These are phyloP conservation scores for Brachionichthys hirsutus DNA, from an alignment of 2,113 vertebrate genomes.

Conservation along the genomic window DNA sequence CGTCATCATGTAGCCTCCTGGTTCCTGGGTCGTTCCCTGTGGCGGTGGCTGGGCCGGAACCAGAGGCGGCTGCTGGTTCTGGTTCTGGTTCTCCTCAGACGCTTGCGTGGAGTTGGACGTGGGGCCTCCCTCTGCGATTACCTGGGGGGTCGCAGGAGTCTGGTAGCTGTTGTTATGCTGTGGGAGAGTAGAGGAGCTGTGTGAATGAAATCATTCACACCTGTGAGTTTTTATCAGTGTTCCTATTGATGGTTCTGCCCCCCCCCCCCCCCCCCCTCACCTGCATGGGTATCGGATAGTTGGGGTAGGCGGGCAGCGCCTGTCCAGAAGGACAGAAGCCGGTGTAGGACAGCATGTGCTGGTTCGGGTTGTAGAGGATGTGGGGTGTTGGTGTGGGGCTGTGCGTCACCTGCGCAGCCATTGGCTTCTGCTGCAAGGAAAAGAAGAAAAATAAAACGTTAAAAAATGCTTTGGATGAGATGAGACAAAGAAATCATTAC, in stretches of 20 bases:
- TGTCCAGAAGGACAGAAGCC: slow-evolving; percentile 81
- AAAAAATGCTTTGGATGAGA: background rate
- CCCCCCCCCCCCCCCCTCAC: slow-evolving; percentile 79
- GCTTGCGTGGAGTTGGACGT: slow-evolving; percentile 49
- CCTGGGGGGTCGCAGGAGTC: slow-evolving; percentile 70
- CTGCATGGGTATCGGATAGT: slow-evolving; percentile 87
- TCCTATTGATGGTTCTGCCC: background rate
- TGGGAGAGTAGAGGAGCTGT: slow-evolving; percentile 38
- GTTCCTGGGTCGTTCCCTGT: slow-evolving; percentile 79
- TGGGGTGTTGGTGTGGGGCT: slow-evolving; percentile 81
- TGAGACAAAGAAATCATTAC: no score
- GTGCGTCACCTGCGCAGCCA: slow-evolving; percentile 72
- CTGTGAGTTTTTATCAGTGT: background rate
- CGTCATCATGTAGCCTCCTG: slow-evolving; percentile 76
- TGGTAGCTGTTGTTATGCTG: slow-evolving; percentile 71
- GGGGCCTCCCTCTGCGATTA: slow-evolving; percentile 71
- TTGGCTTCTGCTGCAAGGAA: slow-evolving; percentile 75
- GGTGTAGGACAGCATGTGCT: slow-evolving; percentile 85
- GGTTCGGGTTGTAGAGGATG: slow-evolving; percentile 88
- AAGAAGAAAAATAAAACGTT: no score
- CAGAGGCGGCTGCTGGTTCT: slow-evolving; percentile 76
- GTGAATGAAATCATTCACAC: background rate
- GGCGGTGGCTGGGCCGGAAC: slow-evolving; percentile 65
- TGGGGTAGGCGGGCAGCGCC: slow-evolving; percentile 82
- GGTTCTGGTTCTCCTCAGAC: slow-evolving; percentile 79